A percentile compares a stretch with the other conserved stretches of the same genome.
Evolutionary conservation across 2,797 vertebrate genomes (phyloP).

Genomic region (Myripristis jacobus): DNA sequence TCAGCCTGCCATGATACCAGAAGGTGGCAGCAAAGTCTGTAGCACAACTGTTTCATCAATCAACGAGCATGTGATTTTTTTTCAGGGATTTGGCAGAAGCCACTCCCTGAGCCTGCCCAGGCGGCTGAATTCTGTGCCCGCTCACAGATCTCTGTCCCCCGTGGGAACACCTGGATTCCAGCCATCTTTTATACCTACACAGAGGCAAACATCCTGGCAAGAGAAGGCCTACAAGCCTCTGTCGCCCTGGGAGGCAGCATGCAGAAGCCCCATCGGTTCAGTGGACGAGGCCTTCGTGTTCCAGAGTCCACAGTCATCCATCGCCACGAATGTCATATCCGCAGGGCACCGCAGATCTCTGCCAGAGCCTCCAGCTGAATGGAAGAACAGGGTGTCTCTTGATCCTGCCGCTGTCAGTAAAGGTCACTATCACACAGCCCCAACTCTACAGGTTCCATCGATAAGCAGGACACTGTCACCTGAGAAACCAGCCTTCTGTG

Average conservation of each 20-base stretch:
- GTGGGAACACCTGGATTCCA: slow-evolving; percentile 78
- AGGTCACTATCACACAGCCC: slow-evolving; percentile 47
- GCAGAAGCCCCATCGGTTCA: slow-evolving; percentile 85
- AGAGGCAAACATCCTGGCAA: slow-evolving; percentile 76
- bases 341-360: slow-evolving; percentile 86
- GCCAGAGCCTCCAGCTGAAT: slow-evolving; percentile 86
- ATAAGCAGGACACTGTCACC: slow-evolving; percentile 70
- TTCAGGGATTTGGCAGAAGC: slow-evolving; percentile 78
- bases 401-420: slow-evolving; percentile 63
- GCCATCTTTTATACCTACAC: slow-evolving; percentile 66
- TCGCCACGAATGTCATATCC: slow-evolving; percentile 83
- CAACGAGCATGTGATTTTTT: slow-evolving; percentile 33
- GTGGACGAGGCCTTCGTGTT: slow-evolving; percentile 88
- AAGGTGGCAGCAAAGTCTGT: slow-evolving; percentile 77
- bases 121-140: slow-evolving; percentile 69
- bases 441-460: slow-evolving; percentile 54
- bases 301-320: slow-evolving; percentile 83
- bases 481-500: slow-evolving; percentile 72
- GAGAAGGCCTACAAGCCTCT: slow-evolving; percentile 81
- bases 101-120: slow-evolving; percentile 86
- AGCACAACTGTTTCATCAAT: neutral
- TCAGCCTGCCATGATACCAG: slow-evolving; percentile 51
- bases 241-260: slow-evolving; percentile 90
- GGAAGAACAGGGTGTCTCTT: slow-evolving; percentile 85
- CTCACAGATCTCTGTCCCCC: slow-evolving; percentile 59